phyloP scores from a whole-genome alignment of 2,888 invertebrate species.

The Caenorhabditis japonica region DNA sequence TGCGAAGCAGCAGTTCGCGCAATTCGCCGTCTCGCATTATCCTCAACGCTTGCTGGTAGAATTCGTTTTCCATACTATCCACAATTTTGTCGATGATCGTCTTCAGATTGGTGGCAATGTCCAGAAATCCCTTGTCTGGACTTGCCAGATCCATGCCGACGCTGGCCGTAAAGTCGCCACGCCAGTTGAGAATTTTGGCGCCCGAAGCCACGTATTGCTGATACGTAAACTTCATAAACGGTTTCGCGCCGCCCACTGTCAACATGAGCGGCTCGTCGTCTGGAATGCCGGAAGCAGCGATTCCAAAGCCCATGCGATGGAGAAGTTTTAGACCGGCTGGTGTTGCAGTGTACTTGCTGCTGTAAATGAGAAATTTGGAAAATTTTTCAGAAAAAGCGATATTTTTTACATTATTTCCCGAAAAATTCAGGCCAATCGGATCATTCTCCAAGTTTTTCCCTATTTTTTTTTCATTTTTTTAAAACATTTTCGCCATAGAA shows the following conservation, averaged over 20 bases:
- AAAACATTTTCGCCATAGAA: no score
- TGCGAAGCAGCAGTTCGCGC: constrained; percentile 8
- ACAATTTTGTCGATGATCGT: constrained; percentile 10
- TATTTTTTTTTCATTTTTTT: no score
- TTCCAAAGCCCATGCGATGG: constrained; percentile 46
- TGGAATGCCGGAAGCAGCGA: constrained; percentile 35
- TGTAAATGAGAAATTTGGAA: constrained; percentile 6
- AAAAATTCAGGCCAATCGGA: no score
- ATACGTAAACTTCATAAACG: constrained; percentile 18
- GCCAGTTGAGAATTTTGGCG: constrained; percentile 8
- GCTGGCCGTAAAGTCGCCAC: neutral
- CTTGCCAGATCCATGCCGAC: neutral
- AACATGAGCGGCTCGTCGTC: constrained; percentile 8
- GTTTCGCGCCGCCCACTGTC: constrained; percentile 6
- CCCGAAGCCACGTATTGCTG: constrained; percentile 4
- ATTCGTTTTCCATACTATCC: neutral
- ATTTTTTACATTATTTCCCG: no score
- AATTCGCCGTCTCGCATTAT: constrained; percentile 2
- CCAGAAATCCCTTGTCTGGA: neutral
- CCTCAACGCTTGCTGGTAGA: neutral
- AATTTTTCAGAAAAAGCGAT: no score
- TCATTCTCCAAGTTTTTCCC: no score
- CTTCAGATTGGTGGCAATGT: neutral
- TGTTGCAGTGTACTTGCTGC: constrained; percentile 1
- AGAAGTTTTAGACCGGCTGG: constrained; percentile 5